These are phyloP conservation scores for Autographa gamma DNA, from an alignment of 2,888 invertebrate species.

Conservation along the genomic window DNA sequence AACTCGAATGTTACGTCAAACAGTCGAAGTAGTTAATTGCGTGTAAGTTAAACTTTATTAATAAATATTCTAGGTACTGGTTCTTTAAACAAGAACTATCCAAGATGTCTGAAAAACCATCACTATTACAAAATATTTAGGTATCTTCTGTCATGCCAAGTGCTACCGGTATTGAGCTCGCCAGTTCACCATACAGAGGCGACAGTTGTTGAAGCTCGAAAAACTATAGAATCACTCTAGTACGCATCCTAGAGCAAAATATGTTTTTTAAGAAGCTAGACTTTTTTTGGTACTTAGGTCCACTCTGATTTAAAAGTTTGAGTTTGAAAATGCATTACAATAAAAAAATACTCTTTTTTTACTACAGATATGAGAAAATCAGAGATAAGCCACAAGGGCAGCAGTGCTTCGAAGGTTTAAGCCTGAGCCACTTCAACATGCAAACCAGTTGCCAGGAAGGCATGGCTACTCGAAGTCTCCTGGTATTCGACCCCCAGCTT, in stretches of 20 bases:
- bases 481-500: constrained; percentile 15
- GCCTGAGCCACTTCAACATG: background rate
- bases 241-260: too few relatives aligned
- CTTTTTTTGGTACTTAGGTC: too few relatives aligned
- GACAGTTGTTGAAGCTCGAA: too few relatives aligned
- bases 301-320: too few relatives aligned
- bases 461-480: constrained; percentile 5
- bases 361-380: background rate
- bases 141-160: too few relatives aligned
- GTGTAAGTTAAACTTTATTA: constrained; percentile 32
- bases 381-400: background rate
- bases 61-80: too few relatives aligned
- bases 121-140: too few relatives aligned
- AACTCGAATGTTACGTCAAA: constrained; percentile 35
- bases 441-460: constrained; percentile 10
- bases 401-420: constrained; percentile 26
- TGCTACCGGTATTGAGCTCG: too few relatives aligned
- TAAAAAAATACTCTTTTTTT: background rate
- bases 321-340: background rate
- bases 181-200: too few relatives aligned
- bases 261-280: too few relatives aligned
- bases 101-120: background rate
- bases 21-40: constrained; percentile 27
- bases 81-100: too few relatives aligned
- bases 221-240: too few relatives aligned